Percentiles rank a stretch among this genome's conserved stretches.
Conservation (phyloP, 1,140 invertebrate species). For the Bombus picipes region DNA sequence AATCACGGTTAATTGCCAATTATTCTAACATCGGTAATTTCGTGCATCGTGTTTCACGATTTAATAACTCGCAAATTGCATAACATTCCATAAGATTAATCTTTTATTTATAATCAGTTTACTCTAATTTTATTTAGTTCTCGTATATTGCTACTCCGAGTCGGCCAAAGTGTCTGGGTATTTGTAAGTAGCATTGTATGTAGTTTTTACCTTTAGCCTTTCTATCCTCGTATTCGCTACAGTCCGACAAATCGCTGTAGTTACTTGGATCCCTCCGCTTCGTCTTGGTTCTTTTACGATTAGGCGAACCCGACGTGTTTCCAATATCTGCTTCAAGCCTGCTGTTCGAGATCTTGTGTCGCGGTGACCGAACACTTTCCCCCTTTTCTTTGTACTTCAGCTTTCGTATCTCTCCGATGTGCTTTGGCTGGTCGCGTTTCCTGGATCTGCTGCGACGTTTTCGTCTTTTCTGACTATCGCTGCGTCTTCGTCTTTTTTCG, state of each 20-base stretch:
- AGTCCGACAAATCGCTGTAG: constrained; percentile 13
- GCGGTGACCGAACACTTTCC: not conserved
- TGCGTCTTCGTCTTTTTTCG: not conserved
- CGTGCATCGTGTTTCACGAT: too few relatives aligned
- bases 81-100: too few relatives aligned
- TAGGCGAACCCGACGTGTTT: not conserved
- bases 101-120: too few relatives aligned
- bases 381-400: constrained; percentile 5
- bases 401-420: not conserved
- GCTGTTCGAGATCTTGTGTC: not conserved
- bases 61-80: too few relatives aligned
- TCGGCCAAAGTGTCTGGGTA: not conserved
- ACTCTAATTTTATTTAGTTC: too few relatives aligned
- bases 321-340: constrained; percentile 15
- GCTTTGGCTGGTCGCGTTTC: not conserved
- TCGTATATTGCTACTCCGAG: too few relatives aligned
- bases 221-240: constrained; percentile 2
- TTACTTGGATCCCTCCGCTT: not conserved
- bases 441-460: not conserved
- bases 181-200: not conserved
- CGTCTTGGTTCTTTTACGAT: constrained; percentile 1
- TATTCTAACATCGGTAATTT: too few relatives aligned
- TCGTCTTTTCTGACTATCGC: not conserved
- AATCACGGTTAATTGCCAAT: too few relatives aligned
- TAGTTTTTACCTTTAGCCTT: not conserved